Conservation (phyloP, 2,888 invertebrate species). For the Nomada hirtipes region DNA sequence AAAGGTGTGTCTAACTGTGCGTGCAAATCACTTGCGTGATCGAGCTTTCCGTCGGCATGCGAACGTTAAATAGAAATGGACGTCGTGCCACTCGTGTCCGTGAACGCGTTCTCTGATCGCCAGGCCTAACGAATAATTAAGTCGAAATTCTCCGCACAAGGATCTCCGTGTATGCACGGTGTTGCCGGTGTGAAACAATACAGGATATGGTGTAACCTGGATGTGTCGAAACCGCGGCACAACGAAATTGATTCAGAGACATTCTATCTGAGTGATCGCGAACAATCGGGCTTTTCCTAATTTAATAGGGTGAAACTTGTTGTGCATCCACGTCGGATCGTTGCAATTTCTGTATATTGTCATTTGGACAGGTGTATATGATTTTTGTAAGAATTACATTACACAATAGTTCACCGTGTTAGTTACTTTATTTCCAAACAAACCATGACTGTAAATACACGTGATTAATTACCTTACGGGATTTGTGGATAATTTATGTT, state of each 20-base stretch:
- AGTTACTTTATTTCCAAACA: not conserved
- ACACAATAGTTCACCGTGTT: too few relatives aligned
- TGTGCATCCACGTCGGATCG: not conserved
- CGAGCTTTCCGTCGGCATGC: conserved; percentile 64
- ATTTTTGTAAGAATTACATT: not conserved
- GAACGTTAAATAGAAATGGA: conserved; percentile 49
- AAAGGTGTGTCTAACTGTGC: conserved; percentile 47
- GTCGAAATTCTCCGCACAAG: conserved; percentile 33
- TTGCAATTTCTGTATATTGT: not conserved
- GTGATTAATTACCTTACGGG: too few relatives aligned
- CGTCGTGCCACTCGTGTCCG: conserved; percentile 1
- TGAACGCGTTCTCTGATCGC: conserved; percentile 10
- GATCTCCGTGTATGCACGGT: not conserved
- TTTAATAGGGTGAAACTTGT: conserved; percentile 1
- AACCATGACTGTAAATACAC: not conserved
- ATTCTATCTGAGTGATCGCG: conserved; percentile 37
- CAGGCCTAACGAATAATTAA: conserved; percentile 23
- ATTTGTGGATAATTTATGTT: not conserved
- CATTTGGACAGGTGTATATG: not conserved
- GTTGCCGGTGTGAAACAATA: conserved; percentile 49
- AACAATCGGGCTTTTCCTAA: conserved; percentile 17
- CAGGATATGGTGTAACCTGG: conserved; percentile 53
- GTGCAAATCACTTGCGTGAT: conserved; percentile 62
- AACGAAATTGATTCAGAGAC: conserved; percentile 48
- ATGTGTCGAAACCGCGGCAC: conserved; percentile 42